Conservation (phyloP, 2,113 vertebrate genomes). For the Rhinolophus ferrumequinum region DNA sequence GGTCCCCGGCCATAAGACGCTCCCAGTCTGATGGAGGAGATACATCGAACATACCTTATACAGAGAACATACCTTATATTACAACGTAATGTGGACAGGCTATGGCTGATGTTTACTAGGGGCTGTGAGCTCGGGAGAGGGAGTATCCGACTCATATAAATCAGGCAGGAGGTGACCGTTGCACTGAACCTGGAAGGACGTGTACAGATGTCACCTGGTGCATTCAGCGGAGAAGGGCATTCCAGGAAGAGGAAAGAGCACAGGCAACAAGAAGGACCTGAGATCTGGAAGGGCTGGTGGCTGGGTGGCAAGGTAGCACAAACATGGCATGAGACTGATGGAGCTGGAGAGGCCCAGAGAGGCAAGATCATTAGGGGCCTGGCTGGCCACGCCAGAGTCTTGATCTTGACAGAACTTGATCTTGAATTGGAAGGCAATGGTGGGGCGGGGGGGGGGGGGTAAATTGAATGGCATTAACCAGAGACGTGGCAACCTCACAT, state of each 20-base stretch:
- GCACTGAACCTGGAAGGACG: background rate
- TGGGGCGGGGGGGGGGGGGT: too few species aligned
- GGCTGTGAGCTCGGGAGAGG: background rate
- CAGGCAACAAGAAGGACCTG: fast-evolving
- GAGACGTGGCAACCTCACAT: background rate
- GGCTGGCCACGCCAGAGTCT: conserved; percentile 41
- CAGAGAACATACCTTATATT: background rate
- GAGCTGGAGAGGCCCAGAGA: conserved; percentile 11
- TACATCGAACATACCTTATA: background rate
- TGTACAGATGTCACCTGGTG: background rate
- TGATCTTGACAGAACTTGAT: conserved; percentile 17
- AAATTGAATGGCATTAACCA: conserved; percentile 57
- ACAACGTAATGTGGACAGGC: fast-evolving
- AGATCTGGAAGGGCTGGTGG: background rate
- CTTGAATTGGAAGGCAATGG: conserved; percentile 63
- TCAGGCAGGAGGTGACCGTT: background rate
- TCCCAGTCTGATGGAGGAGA: background rate
- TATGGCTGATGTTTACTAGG: background rate
- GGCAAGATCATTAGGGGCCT: conserved; percentile 46
- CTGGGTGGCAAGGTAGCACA: fast-evolving
- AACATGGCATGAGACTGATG: background rate
- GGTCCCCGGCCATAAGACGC: background rate
- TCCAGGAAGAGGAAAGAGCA: background rate
- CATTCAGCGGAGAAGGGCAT: background rate
- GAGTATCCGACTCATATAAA: background rate